phyloP scores from a whole-genome alignment of 2,113 vertebrate species.

The Gallinago paraguaiae region DNA sequence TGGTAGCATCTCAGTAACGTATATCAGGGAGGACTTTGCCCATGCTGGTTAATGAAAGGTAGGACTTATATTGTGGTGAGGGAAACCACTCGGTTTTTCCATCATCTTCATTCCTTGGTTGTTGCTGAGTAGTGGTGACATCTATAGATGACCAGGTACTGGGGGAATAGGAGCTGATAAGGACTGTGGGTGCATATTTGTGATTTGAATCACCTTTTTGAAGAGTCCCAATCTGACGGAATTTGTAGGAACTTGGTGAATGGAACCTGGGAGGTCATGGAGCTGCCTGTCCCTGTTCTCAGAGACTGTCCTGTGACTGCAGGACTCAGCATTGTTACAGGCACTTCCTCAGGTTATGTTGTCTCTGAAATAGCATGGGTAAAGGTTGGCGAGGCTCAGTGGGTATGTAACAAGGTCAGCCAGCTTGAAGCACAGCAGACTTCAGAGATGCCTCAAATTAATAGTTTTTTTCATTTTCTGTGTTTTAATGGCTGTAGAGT shows the following conservation, averaged over 20 bases:
- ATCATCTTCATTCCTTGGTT: not conserved
- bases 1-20: not conserved
- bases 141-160: not conserved
- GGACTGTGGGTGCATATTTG: not conserved
- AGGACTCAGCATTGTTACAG: not conserved
- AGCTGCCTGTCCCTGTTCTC: not conserved
- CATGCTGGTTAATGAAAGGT: not conserved
- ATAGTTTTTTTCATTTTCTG: not conserved
- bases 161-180: not conserved
- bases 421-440: not conserved
- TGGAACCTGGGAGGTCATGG: not conserved
- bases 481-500: conserved; percentile 79
- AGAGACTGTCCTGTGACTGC: not conserved
- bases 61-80: not conserved
- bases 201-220: not conserved
- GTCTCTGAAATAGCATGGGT: not conserved
- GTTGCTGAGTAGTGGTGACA: not conserved
- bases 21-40: not conserved
- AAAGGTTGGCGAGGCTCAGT: not conserved
- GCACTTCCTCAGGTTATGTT: not conserved
- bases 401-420: not conserved
- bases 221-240: not conserved
- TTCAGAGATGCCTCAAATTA: not conserved
- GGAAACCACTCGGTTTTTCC: not conserved
- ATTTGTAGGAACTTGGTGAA: not conserved